Conservation (phyloP, 2,888 invertebrate genomes). For the Drosophila prostipennis region DNA sequence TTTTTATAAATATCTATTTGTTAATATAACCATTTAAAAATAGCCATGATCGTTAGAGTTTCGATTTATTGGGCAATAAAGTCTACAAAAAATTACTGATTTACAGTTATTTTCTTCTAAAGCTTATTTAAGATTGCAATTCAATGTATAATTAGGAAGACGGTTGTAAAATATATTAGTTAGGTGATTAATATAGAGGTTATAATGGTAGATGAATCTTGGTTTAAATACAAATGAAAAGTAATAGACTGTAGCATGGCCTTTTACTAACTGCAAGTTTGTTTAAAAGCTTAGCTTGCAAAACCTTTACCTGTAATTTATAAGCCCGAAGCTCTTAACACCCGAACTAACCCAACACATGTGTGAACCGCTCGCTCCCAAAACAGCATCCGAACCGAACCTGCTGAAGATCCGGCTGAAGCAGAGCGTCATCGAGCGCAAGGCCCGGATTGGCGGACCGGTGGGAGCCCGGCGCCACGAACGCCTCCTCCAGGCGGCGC, state of each 20-base stretch:
- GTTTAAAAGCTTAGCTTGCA: neutral
- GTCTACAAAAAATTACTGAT: neutral
- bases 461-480: conserved; percentile 93
- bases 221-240: neutral
- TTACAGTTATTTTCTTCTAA: neutral
- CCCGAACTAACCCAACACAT: conserved; percentile 4
- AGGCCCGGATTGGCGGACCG: conserved; percentile 93
- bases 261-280: conserved; percentile 8
- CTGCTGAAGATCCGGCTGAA: conserved; percentile 96
- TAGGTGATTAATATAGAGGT: neutral
- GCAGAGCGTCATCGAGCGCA: conserved; percentile 97
- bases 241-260: neutral
- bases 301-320: neutral
- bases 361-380: conserved; percentile 24
- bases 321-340: conserved; percentile 6
- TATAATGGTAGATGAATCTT: neutral
- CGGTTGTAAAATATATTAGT: neutral
- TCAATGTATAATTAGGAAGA: neutral
- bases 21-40: too few relatives aligned
- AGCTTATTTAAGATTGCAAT: neutral
- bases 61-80: too few relatives aligned
- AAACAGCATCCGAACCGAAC: conserved; percentile 97
- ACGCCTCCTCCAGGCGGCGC: conserved; percentile 88
- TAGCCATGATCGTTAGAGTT: too few relatives aligned
- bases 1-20: too few relatives aligned